Conservation (phyloP, 2,113 vertebrate genomes). For the Archilochus colubris region DNA sequence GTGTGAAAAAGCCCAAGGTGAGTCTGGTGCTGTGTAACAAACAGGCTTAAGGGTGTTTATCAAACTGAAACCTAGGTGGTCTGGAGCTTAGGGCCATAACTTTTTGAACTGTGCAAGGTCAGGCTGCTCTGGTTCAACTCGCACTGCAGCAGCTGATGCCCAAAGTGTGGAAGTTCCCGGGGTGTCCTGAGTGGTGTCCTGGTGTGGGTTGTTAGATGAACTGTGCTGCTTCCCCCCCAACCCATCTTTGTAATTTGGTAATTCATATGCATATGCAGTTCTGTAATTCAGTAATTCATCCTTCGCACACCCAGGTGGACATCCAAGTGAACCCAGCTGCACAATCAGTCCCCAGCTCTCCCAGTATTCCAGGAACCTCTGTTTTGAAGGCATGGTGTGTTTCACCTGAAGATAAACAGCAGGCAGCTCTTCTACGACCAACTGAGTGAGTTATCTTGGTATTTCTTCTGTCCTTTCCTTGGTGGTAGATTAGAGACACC, state of each 20-base stretch:
- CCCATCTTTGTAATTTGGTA: neutral
- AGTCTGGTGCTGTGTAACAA: neutral
- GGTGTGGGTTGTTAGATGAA: neutral
- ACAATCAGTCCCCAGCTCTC: conserved; percentile 88
- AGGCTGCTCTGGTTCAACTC: neutral
- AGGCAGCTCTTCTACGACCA: conserved; percentile 81
- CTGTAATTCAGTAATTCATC: neutral
- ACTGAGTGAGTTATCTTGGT: conserved; percentile 85
- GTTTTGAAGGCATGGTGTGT: conserved; percentile 86
- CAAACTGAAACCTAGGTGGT: neutral
- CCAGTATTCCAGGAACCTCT: conserved; percentile 84
- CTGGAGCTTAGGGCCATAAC: neutral
- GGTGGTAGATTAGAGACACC: neutral
- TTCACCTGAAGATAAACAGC: conserved; percentile 88
- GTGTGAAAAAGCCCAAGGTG: conserved; percentile 88
- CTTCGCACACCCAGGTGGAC: conserved; percentile 70
- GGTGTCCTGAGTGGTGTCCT: rapidly evolving
- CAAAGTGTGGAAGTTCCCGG: neutral
- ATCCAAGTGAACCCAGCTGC: conserved; percentile 77
- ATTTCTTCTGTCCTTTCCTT: neutral
- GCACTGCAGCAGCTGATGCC: neutral
- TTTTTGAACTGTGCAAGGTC: neutral
- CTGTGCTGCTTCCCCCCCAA: neutral
- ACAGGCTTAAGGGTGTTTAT: neutral
- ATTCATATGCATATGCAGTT: too few relatives aligned